Base-by-base conservation (phyloP, 2,113 vertebrate genomes). In the Microcebus tavaratra region DNA sequence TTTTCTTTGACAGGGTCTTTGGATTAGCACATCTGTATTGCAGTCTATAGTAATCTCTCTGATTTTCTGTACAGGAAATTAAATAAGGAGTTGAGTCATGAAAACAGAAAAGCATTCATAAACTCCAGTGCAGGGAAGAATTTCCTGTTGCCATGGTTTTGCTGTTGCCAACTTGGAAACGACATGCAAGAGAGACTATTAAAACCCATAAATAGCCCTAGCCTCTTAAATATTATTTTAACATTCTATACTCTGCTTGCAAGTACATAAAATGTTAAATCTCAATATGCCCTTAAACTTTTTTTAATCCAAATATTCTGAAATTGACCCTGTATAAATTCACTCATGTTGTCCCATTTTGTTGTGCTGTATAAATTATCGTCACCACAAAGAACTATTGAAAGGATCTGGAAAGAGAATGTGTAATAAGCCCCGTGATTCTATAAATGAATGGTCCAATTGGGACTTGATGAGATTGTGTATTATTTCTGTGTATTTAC, bases 41-140 rank as follows among this genome's bases (percentile, higher is more conserved):
- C 97, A 97, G 78, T 97, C 68, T 94, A 76, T 36, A 93, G 70
- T 91, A 97, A 9, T 97, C 96, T 98, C 88, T 65, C 79, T 59
- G 31, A 57, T 86, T 98, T 97, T 92, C 94, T 87, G 63, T 95
- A 96, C 73, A 98, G 97, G 95, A 98, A 98, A 97, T 98, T 87
- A 97, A 98, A 98, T 98, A 91, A 97, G 90, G 89, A 98, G 55
- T 96, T 94, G 96, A 97, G 96, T 98, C 85, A 97, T 97, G 94
- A 98, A 97, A 98, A 97, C 94, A 97, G 97, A 98, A 98, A 97
- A 98, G 86, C 93, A 92, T 98, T 98, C 75, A 97, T 98, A 97
- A 97, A 95, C 90, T 97, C 94, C 31, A 92, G 88, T 96, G 89
- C 90, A 98, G 73, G 90, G 97, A 97, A 98, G 98, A 88, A 94